These are phyloP conservation scores for Hypsibius dujardini DNA, from an alignment of 1,140 invertebrate species.

Conservation along the genomic window DNA sequence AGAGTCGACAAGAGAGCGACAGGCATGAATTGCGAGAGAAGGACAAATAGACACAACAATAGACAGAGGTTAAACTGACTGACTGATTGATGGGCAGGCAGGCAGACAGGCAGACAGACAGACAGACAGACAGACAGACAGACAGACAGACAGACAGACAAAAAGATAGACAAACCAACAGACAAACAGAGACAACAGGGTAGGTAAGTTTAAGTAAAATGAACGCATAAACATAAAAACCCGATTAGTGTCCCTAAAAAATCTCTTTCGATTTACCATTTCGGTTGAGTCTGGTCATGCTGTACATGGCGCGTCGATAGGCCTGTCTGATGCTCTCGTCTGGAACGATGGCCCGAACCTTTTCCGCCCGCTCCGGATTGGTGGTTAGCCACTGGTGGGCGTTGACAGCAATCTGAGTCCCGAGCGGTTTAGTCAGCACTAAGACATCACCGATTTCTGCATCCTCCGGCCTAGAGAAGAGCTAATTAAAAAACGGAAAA, in stretches of 20 bases:
- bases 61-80: too few species aligned
- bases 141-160: too few species aligned
- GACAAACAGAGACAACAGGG: not conserved
- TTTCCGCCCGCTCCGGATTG: constrained; percentile 75
- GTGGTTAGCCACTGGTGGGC: constrained; percentile 92
- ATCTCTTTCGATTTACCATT: constrained; percentile 39
- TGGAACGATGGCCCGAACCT: constrained; percentile 81
- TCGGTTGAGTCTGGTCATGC: constrained; percentile 84
- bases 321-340: constrained; percentile 84
- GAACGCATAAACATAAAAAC: constrained; percentile 20
- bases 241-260: too few species aligned
- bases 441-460: constrained; percentile 89
- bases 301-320: constrained; percentile 87
- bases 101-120: not conserved
- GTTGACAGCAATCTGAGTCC: constrained; percentile 88
- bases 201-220: constrained; percentile 15
- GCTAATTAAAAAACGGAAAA: not conserved
- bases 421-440: constrained; percentile 85
- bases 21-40: constrained; percentile 16
- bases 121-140: not conserved
- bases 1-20: too few species aligned
- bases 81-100: not conserved
- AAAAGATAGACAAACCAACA: not conserved
- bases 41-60: not conserved
- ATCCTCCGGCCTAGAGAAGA: constrained; percentile 55